phyloP scores from a whole-genome alignment of 2,888 invertebrate species.

The Caenorhabditis sulstoni region DNA sequence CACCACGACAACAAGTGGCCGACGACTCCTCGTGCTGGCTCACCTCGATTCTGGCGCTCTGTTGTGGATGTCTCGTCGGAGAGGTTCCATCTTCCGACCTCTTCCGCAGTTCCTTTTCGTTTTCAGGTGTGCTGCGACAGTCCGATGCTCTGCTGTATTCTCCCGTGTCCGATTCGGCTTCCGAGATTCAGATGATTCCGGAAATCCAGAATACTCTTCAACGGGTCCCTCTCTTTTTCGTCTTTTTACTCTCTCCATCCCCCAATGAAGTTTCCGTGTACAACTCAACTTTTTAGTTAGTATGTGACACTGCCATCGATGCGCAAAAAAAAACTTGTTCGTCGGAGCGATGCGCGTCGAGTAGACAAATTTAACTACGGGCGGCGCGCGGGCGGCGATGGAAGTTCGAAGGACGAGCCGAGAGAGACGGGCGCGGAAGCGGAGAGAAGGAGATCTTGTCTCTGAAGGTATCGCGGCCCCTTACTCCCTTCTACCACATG shows the following conservation, averaged over 20 bases:
- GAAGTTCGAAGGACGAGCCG: slow-evolving; percentile 8
- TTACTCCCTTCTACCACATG: no score
- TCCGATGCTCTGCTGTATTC: slow-evolving; percentile 68
- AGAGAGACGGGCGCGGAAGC: background rate
- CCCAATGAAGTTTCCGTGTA: slow-evolving; percentile 10
- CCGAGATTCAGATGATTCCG: slow-evolving; percentile 58
- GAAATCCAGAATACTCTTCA: background rate
- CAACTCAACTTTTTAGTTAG: slow-evolving; percentile 11
- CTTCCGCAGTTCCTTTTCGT: no score
- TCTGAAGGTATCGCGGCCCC: no score
- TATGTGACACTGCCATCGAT: slow-evolving; percentile 38
- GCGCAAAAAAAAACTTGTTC: slow-evolving; percentile 55
- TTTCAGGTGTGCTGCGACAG: slow-evolving; percentile 66
- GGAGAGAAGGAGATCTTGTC: background rate
- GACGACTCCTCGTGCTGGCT: slow-evolving; percentile 73
- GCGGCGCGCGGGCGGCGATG: background rate
- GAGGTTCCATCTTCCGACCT: no score
- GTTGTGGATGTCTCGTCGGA: slow-evolving; percentile 76
- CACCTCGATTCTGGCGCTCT: slow-evolving; percentile 71
- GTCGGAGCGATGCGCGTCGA: slow-evolving; percentile 25
- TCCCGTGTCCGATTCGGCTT: slow-evolving; percentile 68
- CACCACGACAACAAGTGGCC: slow-evolving; percentile 50
- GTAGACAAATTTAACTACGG: slow-evolving; percentile 43
- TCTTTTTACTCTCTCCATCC: background rate
- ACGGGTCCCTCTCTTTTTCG: slow-evolving; percentile 29